phyloP scores from a whole-genome alignment of 2,113 vertebrate species.

The Ctenodactylus gundi region DNA sequence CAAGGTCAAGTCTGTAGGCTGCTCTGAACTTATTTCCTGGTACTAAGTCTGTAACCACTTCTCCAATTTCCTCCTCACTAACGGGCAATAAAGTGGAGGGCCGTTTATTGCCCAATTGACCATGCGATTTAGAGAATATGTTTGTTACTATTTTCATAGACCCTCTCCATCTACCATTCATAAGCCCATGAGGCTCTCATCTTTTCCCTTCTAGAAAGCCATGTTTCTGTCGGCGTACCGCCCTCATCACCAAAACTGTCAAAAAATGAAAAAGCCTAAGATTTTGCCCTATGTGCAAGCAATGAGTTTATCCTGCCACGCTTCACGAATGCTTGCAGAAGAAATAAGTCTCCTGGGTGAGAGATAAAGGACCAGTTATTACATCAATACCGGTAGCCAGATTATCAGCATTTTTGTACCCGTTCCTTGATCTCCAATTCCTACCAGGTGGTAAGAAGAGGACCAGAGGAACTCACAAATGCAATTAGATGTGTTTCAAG shows the following conservation, averaged over 20 bases:
- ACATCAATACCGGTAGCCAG: not conserved
- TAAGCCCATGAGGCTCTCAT: not conserved
- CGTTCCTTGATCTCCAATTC: not conserved
- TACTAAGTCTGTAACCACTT: not conserved
- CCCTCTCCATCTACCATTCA: not conserved
- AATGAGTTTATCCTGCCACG: not conserved
- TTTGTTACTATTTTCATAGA: not conserved
- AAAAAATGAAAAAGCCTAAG: not conserved
- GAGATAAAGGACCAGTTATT: not conserved
- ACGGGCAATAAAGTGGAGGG: not conserved
- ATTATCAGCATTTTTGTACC: not conserved
- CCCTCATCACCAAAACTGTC: slow-evolving; percentile 9
- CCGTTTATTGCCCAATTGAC: slow-evolving; percentile 14
- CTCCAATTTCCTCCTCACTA: not conserved
- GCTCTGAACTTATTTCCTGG: slow-evolving; percentile 26
- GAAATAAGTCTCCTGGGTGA: not conserved
- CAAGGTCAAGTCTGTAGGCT: not conserved
- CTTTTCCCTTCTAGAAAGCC: slow-evolving; percentile 1
- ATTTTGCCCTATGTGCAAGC: not conserved
- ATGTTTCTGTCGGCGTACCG: not conserved
- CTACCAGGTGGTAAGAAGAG: not conserved
- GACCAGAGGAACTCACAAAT: not conserved
- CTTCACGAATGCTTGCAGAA: slow-evolving; percentile 4
- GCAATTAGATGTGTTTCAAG: not conserved
- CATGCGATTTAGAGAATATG: not conserved